Evolutionary conservation across 1,140 invertebrate genomes (phyloP), one percentile per base, ranked within the genome.

Genomic region (Calliopsis andreniformis): DNA sequence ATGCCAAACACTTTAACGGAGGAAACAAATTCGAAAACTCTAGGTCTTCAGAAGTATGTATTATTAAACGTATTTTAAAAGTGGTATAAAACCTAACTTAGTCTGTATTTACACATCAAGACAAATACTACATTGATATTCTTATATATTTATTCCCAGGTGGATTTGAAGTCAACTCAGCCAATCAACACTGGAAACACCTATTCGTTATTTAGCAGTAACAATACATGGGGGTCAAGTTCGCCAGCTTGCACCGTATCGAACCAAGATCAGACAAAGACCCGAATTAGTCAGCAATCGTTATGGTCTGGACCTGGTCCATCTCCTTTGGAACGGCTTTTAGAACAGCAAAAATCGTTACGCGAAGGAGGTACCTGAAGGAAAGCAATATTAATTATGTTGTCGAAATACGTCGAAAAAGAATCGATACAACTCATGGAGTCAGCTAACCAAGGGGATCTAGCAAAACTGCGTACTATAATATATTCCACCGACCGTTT

Each of bases 311-410:
- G 95, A 1, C 94, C 95, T 2, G 95, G 95, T 8, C 95, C 95
- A 18, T 96, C 96, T 18, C 96, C 96, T 0, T 91, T 97, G 32
- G 96, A 97, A 87, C 93, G 96, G 70, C 93, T 97, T 7, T 89
- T 97, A 51, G 96, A 97, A 86, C 95, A 96, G 84, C 96, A 97
- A 90, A 96, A 95, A 84, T 95, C 95, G 64, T 89, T 94, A 86
- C 89, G 92, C 55, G 91, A 90, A 56, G 89, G 89, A 32, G 89
- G 88, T 56, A 91, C 89, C 78, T 91, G 90, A 91, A 89, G 79
- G 77, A 75, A 87, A 76, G 16, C 66, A 59, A 64, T 28, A 59
- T 55, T 67, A 56, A 76, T 80, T 58, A 62, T 79, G 71, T 82
- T 51, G 55, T 82, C 56, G 55, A 84, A 82, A 64, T 47, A 83